Evolutionary conservation across 37 sponge, comb jelly and placozoan genomes (phyloP), one percentile per base, ranked within the genome.

Genomic region (Dysidea cf. avara): DNA sequence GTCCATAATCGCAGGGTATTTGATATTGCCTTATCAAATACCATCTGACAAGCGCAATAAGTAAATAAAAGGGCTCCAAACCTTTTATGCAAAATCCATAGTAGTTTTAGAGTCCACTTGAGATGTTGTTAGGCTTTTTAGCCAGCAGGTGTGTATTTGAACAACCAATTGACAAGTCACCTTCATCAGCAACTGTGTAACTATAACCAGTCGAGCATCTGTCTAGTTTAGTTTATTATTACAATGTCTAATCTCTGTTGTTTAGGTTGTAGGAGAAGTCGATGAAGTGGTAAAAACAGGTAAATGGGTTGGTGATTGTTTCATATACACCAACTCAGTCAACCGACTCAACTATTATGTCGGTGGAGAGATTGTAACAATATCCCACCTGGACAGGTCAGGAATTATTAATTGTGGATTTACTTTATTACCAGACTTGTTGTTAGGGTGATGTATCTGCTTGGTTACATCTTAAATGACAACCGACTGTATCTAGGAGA

Each of bases 321-420:
- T 96, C 85, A 91, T 96, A 69, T 96, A 92, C 90, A 96, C 92
- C 30, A 96, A 88, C 76, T 50, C 62, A 17, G 84, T 88, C 61
- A 96, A 96, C 68, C 64, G 96, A 35, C 87, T 96, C 61, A 96
- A 96, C 83, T 96, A 96, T 80, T 90, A 80, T 68, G 96, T 96
- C 43, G 96, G 96, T 7, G 96, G 96, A n/a, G 90, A 89, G 71
- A 86, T 96, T 38, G 92, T 96, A 61, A 96, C 96, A 43, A 81
- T 96, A 34, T 88, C 96, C 6, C 96, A 96, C 62, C 61, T 96
- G 39, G 96, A 96, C 75, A 78, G 92, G 92, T 80, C n/a, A 70
- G 68, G n/a, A n/a, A n/a, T n/a, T n/a, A n/a, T n/a, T n/a, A 28
- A 29, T 38, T 21, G 21, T 3, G 22, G 3, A 38, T 7, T 3